Conservation (phyloP, 1,140 invertebrate species). For the Amyelois transitella region DNA sequence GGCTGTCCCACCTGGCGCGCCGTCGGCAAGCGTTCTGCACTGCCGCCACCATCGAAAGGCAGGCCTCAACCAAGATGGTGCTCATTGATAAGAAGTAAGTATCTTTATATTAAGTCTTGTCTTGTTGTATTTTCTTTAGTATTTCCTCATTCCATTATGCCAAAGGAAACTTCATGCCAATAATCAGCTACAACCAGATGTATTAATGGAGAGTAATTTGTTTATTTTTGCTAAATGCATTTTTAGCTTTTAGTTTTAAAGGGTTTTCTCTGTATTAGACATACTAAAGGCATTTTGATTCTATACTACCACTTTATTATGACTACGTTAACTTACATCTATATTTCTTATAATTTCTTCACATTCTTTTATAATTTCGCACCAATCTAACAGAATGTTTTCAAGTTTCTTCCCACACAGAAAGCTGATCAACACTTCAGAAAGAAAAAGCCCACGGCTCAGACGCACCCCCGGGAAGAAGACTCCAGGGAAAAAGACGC, state of each 20-base stretch:
- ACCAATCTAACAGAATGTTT: conserved; percentile 29
- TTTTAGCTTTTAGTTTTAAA: too few relatives aligned
- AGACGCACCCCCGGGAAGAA: conserved; percentile 61
- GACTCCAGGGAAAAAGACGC: conserved; percentile 64
- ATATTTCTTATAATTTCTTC: background rate
- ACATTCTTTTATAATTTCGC: background rate
- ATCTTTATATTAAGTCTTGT: too few relatives aligned
- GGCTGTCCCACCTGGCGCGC: conserved; percentile 79
- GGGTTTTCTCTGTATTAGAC: too few relatives aligned
- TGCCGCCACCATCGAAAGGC: conserved; percentile 61
- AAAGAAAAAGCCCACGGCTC: conserved; percentile 65
- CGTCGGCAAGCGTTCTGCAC: conserved; percentile 80
- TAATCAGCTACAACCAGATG: too few relatives aligned
- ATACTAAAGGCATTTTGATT: too few relatives aligned
- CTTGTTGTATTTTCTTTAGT: too few relatives aligned
- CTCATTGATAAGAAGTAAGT: conserved; percentile 73
- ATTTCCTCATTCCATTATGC: too few relatives aligned
- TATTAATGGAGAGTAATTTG: too few relatives aligned
- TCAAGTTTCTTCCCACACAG: conserved; percentile 69
- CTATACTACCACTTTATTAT: background rate
- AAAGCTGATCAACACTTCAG: conserved; percentile 55
- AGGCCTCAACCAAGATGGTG: conserved; percentile 57
- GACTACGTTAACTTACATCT: background rate
- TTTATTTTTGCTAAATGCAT: too few relatives aligned
- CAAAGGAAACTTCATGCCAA: too few relatives aligned